Conservation (phyloP, 2,888 invertebrate genomes). For the Copidosoma aretas region DNA sequence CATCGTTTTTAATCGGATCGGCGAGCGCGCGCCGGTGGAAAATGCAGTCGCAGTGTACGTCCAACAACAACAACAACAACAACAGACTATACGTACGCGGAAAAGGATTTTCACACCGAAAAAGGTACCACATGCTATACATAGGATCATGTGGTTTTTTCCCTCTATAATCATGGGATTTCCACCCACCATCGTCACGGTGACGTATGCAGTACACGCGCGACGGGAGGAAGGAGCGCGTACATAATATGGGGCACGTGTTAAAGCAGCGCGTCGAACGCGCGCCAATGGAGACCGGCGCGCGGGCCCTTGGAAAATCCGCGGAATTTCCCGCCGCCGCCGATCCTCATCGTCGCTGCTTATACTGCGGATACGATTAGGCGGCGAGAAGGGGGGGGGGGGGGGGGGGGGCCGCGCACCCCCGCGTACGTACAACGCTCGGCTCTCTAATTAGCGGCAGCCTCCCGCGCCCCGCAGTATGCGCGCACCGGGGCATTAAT, state of each 20-base stretch:
- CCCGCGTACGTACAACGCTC: constrained; percentile 39
- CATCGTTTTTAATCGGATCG: neutral
- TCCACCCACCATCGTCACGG: too few relatives aligned
- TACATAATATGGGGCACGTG: constrained; percentile 2
- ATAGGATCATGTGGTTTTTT: too few relatives aligned
- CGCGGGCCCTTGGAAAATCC: constrained; percentile 33
- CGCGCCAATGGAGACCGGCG: constrained; percentile 35
- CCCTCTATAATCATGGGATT: too few relatives aligned
- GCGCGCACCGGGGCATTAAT: constrained; percentile 37
- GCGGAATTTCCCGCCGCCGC: constrained; percentile 25
- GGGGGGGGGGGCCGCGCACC: constrained; percentile 20
- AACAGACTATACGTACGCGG: too few relatives aligned
- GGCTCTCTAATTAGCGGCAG: constrained; percentile 38
- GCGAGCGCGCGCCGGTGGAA: neutral
- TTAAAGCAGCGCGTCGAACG: constrained; percentile 33
- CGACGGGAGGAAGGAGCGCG: neutral
- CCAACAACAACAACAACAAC: too few relatives aligned
- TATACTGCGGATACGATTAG: neutral
- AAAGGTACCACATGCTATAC: too few relatives aligned
- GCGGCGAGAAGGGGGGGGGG: neutral
- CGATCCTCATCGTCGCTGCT: neutral
- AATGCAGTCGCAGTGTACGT: neutral
- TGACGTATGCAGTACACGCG: neutral
- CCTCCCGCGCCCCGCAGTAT: constrained; percentile 6
- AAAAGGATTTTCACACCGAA: too few relatives aligned